Evolutionary conservation across 2,113 vertebrate genomes (phyloP).

Genomic region (Siniperca chuatsi): DNA sequence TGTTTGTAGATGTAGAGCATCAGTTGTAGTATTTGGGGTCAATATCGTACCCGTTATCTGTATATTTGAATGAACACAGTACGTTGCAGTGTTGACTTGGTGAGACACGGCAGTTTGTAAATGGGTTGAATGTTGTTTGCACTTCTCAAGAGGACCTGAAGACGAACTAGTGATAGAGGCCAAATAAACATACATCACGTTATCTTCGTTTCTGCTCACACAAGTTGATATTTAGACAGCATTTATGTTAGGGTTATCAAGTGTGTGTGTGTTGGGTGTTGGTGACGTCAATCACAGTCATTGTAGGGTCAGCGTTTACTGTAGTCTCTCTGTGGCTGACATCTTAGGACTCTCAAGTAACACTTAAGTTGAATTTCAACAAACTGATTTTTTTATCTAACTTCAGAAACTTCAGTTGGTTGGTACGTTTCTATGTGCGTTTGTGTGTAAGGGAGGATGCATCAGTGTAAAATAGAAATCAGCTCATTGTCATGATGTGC

Average conservation of each 20-base stretch:
- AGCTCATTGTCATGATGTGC: conserved; percentile 73
- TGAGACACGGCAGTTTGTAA: conserved; percentile 55
- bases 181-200: conserved; percentile 59
- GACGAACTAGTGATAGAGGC: conserved; percentile 70
- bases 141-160: conserved; percentile 63
- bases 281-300: conserved; percentile 67
- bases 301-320: conserved; percentile 65
- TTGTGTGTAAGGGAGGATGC: conserved; percentile 52
- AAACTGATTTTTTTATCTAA: conserved; percentile 26
- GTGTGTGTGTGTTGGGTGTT: conserved; percentile 43
- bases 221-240: conserved; percentile 41
- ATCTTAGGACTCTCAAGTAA: conserved; percentile 48
- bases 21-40: conserved; percentile 65
- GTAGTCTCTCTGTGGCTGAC: conserved; percentile 67
- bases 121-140: conserved; percentile 69
- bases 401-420: conserved; percentile 43
- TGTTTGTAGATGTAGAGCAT: conserved; percentile 65
- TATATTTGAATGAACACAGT: conserved; percentile 57
- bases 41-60: conserved; percentile 56
- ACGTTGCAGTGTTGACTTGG: conserved; percentile 39
- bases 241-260: conserved; percentile 51
- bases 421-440: conserved; percentile 60
- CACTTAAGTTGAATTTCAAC: conserved; percentile 32
- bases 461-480: conserved; percentile 61
- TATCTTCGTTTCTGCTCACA: conserved; percentile 51